Percentiles rank a stretch among this genome's conserved stretches.
Evolutionary conservation across 2,113 vertebrate species (phyloP).

Genomic region (Tretioscincus oriximinensis): DNA sequence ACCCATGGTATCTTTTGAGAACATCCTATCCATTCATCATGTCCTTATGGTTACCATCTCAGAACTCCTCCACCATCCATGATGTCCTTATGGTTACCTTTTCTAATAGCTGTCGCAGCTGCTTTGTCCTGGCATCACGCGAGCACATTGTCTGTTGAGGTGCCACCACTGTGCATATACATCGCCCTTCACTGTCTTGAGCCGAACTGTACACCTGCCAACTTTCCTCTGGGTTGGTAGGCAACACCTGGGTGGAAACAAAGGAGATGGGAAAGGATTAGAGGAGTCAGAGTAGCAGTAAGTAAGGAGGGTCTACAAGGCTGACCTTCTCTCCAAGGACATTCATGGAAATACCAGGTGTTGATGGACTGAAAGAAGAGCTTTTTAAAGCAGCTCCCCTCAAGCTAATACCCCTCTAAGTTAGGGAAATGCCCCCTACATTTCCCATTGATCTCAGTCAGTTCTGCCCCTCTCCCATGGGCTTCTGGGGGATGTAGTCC

Average conservation of each 20-base stretch:
- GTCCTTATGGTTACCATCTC: background rate
- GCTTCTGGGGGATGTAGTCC: too few relatives aligned
- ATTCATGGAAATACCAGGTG: background rate
- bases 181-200: conserved; percentile 96
- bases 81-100: conserved; percentile 79
- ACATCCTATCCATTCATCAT: too few relatives aligned
- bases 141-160: conserved; percentile 98
- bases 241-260: conserved; percentile 84
- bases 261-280: background rate
- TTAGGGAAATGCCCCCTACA: background rate
- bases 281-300: rapidly evolving
- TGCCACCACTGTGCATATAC: conserved; percentile 98
- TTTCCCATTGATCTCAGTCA: background rate
- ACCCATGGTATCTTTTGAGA: too few relatives aligned
- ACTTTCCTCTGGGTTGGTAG: conserved; percentile 94
- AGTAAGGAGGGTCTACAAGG: background rate
- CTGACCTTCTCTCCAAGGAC: background rate
- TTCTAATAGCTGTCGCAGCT: conserved; percentile 97
- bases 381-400: too few relatives aligned
- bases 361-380: too few relatives aligned
- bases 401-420: background rate
- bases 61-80: background rate
- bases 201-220: conserved; percentile 99
- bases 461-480: too few relatives aligned
- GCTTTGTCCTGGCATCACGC: conserved; percentile 94